Percentiles rank a stretch among this genome's conserved stretches.
These are phyloP conservation scores for Platycheirus rosarum DNA, from an alignment of 2,888 invertebrate genomes.

Conservation along the genomic window DNA sequence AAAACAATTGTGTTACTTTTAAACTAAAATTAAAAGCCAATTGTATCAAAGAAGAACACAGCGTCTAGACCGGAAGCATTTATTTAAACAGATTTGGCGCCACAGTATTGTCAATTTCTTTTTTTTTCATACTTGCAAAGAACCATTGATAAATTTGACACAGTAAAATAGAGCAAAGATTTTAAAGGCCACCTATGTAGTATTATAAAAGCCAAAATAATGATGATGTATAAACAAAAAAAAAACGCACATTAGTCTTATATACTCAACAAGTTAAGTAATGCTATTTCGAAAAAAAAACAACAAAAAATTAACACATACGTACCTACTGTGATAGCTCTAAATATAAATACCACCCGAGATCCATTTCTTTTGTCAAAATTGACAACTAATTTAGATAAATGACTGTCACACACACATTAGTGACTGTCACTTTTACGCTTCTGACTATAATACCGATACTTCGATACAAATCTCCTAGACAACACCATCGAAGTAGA, in stretches of 20 bases:
- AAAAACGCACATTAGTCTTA: constrained; percentile 30
- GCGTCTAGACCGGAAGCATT: constrained; percentile 22
- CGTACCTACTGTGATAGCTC: constrained; percentile 21
- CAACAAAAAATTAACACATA: background rate
- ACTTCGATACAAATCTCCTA: constrained; percentile 26
- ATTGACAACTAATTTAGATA: constrained; percentile 45
- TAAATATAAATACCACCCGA: constrained; percentile 26
- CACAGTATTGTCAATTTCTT: background rate
- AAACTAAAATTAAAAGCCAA: background rate
- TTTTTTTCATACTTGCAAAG: background rate
- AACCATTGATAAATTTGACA: constrained; percentile 31
- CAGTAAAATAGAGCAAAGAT: constrained; percentile 8
- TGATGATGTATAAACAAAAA: background rate
- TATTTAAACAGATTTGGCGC: constrained; percentile 28
- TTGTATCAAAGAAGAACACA: background rate
- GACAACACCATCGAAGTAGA: too few relatives aligned
- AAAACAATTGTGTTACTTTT: background rate
- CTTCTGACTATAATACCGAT: constrained; percentile 14
- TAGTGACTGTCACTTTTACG: constrained; percentile 22
- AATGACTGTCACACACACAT: constrained; percentile 30
- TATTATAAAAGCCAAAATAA: constrained; percentile 9
- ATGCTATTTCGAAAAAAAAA: constrained; percentile 20
- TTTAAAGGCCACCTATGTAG: constrained; percentile 9
- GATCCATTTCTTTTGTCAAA: constrained; percentile 40
- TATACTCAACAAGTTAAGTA: constrained; percentile 17